phyloP scores from a whole-genome alignment of 2,113 vertebrate species.

The Indicator maculatus region DNA sequence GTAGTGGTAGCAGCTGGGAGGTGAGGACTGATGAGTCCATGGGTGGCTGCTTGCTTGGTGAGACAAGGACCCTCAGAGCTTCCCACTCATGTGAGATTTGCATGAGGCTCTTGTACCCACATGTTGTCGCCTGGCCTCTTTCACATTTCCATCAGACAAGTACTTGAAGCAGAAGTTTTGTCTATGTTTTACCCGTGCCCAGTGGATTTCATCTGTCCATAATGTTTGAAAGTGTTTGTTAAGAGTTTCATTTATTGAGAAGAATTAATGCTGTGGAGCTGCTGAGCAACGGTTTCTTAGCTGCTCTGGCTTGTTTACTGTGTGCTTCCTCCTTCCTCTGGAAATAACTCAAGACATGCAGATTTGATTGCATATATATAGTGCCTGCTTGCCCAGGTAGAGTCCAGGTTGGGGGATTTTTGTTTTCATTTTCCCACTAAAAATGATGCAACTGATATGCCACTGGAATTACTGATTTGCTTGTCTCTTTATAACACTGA shows the following conservation, averaged over 20 bases:
- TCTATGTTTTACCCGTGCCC: not conserved
- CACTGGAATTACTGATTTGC: not conserved
- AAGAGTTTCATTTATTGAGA: not conserved
- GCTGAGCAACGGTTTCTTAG: not conserved
- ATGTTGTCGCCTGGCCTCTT: not conserved
- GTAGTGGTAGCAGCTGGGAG: not conserved
- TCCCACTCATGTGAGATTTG: not conserved
- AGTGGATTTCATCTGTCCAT: not conserved
- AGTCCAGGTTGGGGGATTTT: not conserved
- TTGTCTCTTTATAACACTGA: not conserved
- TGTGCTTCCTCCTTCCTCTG: not conserved
- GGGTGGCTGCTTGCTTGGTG: fast-evolving
- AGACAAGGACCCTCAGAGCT: not conserved
- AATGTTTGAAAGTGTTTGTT: not conserved
- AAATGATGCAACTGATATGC: not conserved
- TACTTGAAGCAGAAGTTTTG: not conserved
- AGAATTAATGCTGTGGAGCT: not conserved
- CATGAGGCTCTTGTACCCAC: fast-evolving
- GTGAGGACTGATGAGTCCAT: not conserved
- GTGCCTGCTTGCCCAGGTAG: not conserved
- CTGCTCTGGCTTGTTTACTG: not conserved
- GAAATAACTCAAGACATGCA: not conserved
- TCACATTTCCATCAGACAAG: not conserved
- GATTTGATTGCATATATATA: not conserved
- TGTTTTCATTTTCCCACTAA: not conserved